Evolutionary conservation across 35 echinoderm and acorn worm species (phyloP).

Genomic region (Heliocidaris erythrogramma): DNA sequence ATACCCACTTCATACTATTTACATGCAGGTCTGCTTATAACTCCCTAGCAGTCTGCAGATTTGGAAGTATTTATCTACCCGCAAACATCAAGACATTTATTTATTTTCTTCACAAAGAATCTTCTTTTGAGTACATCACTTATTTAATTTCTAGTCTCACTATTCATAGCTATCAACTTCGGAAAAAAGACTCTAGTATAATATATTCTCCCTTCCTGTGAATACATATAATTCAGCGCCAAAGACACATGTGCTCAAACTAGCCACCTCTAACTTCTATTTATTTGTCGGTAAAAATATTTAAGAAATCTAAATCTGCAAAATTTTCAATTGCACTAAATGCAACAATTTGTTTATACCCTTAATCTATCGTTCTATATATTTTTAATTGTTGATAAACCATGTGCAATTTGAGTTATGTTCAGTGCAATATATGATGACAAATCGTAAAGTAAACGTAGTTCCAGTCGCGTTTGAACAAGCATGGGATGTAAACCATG

Average conservation of each 20-base stretch:
- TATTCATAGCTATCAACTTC: neutral
- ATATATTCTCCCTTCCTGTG: neutral
- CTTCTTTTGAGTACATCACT: neutral
- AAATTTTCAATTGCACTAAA: no score
- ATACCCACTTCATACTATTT: neutral
- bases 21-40: neutral
- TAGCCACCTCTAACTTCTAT: no score
- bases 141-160: neutral
- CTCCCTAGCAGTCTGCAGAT: neutral
- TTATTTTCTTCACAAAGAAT: neutral
- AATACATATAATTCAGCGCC: neutral
- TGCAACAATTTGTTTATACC: neutral
- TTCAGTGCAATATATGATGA: neutral
- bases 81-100: neutral
- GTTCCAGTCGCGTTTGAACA: neutral
- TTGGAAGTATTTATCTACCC: neutral
- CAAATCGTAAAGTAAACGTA: neutral
- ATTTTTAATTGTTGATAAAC: neutral
- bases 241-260: neutral
- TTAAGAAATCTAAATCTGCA: no score
- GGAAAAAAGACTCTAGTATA: neutral
- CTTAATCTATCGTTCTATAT: neutral
- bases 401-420: neutral
- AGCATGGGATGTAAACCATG: constrained; percentile 2
- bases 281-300: no score